Evolutionary conservation across 2,888 invertebrate genomes (phyloP), one percentile per base, ranked within the genome.

Genomic region (Eugnorisma glareosa): DNA sequence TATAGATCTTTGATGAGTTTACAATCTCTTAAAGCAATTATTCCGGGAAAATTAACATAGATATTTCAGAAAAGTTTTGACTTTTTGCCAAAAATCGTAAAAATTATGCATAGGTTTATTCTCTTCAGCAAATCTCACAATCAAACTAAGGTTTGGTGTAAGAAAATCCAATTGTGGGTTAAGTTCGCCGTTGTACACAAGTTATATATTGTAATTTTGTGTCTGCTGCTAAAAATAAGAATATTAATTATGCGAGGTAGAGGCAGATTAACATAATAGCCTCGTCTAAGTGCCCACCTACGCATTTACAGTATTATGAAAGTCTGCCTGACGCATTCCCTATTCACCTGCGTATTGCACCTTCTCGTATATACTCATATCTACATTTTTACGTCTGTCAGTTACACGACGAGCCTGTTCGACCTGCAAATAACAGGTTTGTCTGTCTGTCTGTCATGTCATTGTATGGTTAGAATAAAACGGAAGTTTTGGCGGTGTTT

Each of bases 401-500:
- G 45, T 24, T 45, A 57, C 64, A 81, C 35, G 40, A 48, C 54
- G 28, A 37, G 54, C 28, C 54, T 35, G 28, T 79, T 81, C 64
- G 75, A 64, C 54, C 66, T 35, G 48, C 11, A 70, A 81, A 78
- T 61, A 81, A 81, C 67, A 54, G 70, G 69, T 48, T 31, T 61
- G 61, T 35, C 67, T 37, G 82, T 67, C 69, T 45, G 43, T 59
- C 37, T 43, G 51, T 67, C 61, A 21, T 61, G 35, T 35, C 35
- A 61, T 35, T 35, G 15, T 67, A 51, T 75, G 15, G 66, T 35
- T 54, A 43, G 59, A 67, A 40, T 59, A 66, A 61, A 70, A 54
- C 13, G 21, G 15, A 66, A n/a, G 35, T 2, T 64, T 43, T 51
- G 15, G 8, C 7, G 15, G 7, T 18, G 15, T 63, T 57, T 74